These are phyloP conservation scores for Xanthorhoe designata DNA, from an alignment of 2,888 invertebrate species.

Conservation along the genomic window DNA sequence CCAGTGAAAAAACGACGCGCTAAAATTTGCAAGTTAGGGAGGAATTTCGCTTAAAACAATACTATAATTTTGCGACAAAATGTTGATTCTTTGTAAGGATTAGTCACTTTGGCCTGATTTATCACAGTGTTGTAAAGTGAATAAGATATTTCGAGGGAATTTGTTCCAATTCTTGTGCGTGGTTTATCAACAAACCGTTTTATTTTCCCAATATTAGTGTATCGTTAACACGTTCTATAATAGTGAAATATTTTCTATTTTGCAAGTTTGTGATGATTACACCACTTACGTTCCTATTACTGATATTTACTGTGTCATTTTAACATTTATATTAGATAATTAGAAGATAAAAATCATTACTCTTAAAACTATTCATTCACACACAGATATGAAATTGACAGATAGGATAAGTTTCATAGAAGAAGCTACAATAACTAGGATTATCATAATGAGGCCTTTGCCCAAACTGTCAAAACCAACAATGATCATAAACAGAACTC, in stretches of 20 bases:
- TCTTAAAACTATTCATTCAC: conserved; percentile 20
- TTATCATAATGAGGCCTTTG: conserved; percentile 18
- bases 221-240: conserved; percentile 8
- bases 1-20: neutral
- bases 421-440: conserved; percentile 23
- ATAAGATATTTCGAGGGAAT: neutral
- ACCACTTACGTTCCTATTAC: neutral
- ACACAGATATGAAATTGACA: conserved; percentile 44
- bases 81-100: neutral
- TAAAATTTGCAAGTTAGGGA: neutral
- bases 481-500: conserved; percentile 6
- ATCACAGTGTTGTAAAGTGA: neutral
- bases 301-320: conserved; percentile 5
- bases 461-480: conserved; percentile 12
- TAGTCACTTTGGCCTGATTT: neutral
- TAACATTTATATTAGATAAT: conserved; percentile 9
- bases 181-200: conserved; percentile 10
- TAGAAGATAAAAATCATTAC: conserved; percentile 13
- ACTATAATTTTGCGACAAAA: neutral
- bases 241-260: conserved; percentile 13
- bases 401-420: conserved; percentile 34
- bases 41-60: neutral
- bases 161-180: conserved; percentile 6
- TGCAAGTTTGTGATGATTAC: conserved; percentile 1
- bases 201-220: conserved; percentile 10